A percentile compares a stretch with the other conserved stretches of the same genome.
Evolutionary conservation across 2,888 invertebrate genomes (phyloP).

Genomic region (Pyrgus malvae): DNA sequence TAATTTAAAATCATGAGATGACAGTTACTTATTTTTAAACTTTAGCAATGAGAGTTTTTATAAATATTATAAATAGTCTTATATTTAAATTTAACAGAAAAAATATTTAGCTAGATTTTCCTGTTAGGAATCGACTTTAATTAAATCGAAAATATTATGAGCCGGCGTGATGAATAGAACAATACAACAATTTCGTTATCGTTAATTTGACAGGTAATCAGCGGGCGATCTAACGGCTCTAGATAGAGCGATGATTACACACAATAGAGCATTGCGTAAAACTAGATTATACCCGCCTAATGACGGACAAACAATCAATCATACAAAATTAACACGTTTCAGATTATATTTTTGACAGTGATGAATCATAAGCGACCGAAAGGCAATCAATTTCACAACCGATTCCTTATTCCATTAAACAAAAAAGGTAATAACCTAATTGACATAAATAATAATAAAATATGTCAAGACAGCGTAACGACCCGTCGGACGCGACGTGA

Average conservation of each 20-base stretch:
- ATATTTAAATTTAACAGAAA: no score
- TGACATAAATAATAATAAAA: conserved; percentile 83
- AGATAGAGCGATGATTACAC: conserved; percentile 42
- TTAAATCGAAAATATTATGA: conserved; percentile 24
- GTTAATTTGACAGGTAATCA: conserved; percentile 62
- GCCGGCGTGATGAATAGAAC: conserved; percentile 20
- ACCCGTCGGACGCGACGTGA: conserved; percentile 76
- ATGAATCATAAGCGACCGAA: conserved; percentile 79
- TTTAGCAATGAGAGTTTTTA: no score
- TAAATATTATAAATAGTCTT: no score
- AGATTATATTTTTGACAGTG: conserved; percentile 76
- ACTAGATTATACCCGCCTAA: conserved; percentile 72
- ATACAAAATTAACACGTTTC: conserved; percentile 79
- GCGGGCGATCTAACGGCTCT: conserved; percentile 40
- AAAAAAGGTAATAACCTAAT: conserved; percentile 80
- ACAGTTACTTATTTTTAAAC: no score
- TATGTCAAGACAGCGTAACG: conserved; percentile 79
- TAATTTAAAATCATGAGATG: no score
- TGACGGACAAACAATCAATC: conserved; percentile 75
- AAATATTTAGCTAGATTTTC: not conserved
- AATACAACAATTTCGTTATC: conserved; percentile 30
- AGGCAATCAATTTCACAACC: conserved; percentile 80
- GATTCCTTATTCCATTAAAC: conserved; percentile 81
- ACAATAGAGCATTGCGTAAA: conserved; percentile 71
- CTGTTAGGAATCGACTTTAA: conserved; percentile 9